Conservation (phyloP, 2,888 invertebrate genomes). For the Nymphalis urticae region DNA sequence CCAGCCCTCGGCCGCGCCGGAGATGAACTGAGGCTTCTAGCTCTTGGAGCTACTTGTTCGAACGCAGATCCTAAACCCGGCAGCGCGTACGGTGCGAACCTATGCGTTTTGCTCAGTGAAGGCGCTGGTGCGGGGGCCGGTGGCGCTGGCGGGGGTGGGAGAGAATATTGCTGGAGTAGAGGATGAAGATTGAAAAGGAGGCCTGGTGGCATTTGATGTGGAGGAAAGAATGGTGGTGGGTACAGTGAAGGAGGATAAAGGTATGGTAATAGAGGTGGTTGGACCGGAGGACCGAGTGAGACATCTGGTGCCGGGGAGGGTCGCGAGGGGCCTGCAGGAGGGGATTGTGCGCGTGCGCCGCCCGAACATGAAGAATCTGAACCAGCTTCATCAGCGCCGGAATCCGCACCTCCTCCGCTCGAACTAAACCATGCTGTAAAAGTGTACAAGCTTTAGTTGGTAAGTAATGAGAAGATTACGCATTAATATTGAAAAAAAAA, state of each 20-base stretch:
- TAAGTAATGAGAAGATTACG: not conserved
- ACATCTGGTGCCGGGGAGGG: conserved; percentile 94
- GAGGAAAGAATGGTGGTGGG: conserved; percentile 88
- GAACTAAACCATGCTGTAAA: conserved; percentile 85
- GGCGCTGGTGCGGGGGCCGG: conserved; percentile 85
- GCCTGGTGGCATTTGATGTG: conserved; percentile 89
- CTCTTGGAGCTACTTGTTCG: conserved; percentile 92
- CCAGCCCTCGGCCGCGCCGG: conserved; percentile 73
- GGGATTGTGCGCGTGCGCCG: conserved; percentile 79
- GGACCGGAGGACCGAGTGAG: conserved; percentile 95
- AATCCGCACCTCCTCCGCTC: conserved; percentile 79
- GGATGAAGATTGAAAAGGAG: conserved; percentile 94
- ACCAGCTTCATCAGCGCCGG: conserved; percentile 85
- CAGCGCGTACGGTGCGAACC: conserved; percentile 94
- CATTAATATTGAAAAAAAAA: too few relatives aligned
- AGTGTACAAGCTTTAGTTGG: conserved; percentile 5
- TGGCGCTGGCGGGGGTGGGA: conserved; percentile 85
- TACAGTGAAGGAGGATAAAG: conserved; percentile 95
- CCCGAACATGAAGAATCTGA: conserved; percentile 89
- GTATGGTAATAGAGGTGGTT: conserved; percentile 95
- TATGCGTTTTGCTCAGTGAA: conserved; percentile 83
- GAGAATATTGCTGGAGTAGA: conserved; percentile 92
- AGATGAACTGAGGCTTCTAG: conserved; percentile 84
- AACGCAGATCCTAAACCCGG: conserved; percentile 92
- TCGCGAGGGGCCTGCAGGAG: conserved; percentile 81